Evolutionary conservation across 2,113 vertebrate genomes (phyloP).

Genomic region (Ovis canadensis): DNA sequence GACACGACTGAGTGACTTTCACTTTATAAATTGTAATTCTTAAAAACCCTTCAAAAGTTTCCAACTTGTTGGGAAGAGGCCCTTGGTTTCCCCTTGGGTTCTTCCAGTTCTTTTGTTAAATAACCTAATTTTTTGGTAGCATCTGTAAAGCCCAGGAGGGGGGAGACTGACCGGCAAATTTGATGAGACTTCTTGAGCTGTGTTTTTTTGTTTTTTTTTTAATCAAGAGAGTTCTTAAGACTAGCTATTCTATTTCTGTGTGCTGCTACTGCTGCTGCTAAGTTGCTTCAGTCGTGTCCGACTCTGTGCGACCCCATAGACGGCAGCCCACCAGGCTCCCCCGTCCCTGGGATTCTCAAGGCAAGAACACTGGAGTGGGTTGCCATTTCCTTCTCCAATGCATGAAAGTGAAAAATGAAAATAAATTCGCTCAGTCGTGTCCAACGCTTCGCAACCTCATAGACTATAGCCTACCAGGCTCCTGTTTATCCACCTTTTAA

Average conservation of each 20-base stretch:
- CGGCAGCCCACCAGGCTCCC: not conserved
- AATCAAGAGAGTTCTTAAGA: not conserved
- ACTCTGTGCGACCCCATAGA: not conserved
- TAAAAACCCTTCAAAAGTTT: not conserved
- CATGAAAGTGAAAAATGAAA: no score
- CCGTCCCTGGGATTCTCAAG: not conserved
- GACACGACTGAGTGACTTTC: not conserved
- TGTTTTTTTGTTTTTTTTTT: not conserved
- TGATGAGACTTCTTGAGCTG: not conserved
- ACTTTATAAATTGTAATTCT: not conserved
- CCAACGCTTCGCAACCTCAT: accelerated
- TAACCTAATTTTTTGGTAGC: not conserved
- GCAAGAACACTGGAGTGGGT: not conserved
- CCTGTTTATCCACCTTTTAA: not conserved
- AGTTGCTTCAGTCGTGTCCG: accelerated
- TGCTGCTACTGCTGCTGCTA: not conserved
- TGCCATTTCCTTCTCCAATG: no score
- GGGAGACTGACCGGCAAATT: not conserved
- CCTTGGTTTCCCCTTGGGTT: no score
- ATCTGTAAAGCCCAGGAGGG: not conserved
- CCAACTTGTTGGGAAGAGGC: not conserved
- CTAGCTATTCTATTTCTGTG: not conserved
- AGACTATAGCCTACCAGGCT: no score
- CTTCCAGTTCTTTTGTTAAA: not conserved
- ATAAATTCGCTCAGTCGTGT: accelerated